These are phyloP conservation scores for Drosophila ambigua DNA, from an alignment of 1,140 invertebrate genomes.

Conservation along the genomic window DNA sequence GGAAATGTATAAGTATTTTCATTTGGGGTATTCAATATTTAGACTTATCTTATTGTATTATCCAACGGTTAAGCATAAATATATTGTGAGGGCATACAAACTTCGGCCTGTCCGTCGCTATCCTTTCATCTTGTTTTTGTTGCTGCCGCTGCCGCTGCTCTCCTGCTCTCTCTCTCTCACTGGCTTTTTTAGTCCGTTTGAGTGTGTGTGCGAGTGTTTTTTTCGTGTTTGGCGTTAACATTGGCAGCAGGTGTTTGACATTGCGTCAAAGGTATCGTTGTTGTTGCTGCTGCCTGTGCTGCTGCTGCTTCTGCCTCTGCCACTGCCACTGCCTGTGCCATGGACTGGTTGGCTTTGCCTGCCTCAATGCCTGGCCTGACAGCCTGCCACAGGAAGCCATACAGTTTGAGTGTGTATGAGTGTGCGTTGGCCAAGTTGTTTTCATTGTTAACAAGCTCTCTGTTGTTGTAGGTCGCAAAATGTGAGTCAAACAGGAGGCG, in stretches of 20 bases:
- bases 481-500: slow-evolving; percentile 19
- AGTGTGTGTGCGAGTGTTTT: slow-evolving; percentile 57
- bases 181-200: slow-evolving; percentile 56
- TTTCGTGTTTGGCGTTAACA: slow-evolving; percentile 81
- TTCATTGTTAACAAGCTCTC: slow-evolving; percentile 79
- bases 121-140: slow-evolving; percentile 24
- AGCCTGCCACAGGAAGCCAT: slow-evolving; percentile 81
- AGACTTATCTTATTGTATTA: too few species aligned
- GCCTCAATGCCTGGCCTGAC: slow-evolving; percentile 66
- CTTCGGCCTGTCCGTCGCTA: too few species aligned
- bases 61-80: too few species aligned
- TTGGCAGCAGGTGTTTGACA: slow-evolving; percentile 82
- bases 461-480: slow-evolving; percentile 75
- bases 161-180: slow-evolving; percentile 4
- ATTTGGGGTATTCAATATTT: too few species aligned
- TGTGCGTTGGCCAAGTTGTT: slow-evolving; percentile 66
- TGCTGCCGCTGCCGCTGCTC: slow-evolving; percentile 59
- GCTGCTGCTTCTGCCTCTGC: slow-evolving; percentile 24
- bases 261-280: slow-evolving; percentile 79
- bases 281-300: slow-evolving; percentile 40
- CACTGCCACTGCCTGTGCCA: slow-evolving; percentile 26
- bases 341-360: slow-evolving; percentile 54
- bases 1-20: too few species aligned
- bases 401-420: slow-evolving; percentile 47
- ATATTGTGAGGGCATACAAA: too few species aligned